phyloP scores from a whole-genome alignment of 2,113 vertebrate genomes.

The Cichladusa arquata region DNA sequence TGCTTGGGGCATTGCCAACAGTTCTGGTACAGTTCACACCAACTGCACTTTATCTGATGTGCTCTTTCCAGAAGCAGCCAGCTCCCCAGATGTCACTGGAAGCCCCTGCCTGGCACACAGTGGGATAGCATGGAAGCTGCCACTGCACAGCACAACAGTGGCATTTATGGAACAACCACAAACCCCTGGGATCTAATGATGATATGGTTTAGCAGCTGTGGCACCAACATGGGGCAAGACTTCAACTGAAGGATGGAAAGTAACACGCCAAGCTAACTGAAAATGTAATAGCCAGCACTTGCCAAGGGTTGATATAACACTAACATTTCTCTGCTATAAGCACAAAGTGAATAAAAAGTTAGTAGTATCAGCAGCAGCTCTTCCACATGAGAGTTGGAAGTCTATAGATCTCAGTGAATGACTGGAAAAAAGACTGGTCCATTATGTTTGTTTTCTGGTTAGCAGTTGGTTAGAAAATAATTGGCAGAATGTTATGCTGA shows the following conservation, averaged over 20 bases:
- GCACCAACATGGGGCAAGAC: not conserved
- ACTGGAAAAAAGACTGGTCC: conserved; percentile 1
- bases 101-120: not conserved
- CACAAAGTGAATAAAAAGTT: conserved; percentile 13
- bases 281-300: not conserved
- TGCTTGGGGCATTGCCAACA: not conserved
- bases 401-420: conserved; percentile 37
- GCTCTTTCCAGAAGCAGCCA: not conserved
- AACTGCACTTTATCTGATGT: not conserved
- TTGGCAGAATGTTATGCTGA: not conserved
- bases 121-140: not conserved
- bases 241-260: not conserved
- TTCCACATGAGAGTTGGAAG: conserved; percentile 14
- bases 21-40: not conserved
- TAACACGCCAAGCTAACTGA: not conserved
- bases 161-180: not conserved
- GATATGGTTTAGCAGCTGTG: not conserved
- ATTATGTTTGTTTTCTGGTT: not conserved
- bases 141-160: not conserved
- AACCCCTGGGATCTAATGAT: not conserved
- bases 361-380: conserved; percentile 27
- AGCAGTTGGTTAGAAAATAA: conserved; percentile 59
- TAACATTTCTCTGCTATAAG: not conserved
- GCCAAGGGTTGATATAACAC: not conserved
- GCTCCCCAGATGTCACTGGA: not conserved